These are phyloP conservation scores for Eupithecia centaureata DNA, from an alignment of 2,888 invertebrate species.

Conservation along the genomic window DNA sequence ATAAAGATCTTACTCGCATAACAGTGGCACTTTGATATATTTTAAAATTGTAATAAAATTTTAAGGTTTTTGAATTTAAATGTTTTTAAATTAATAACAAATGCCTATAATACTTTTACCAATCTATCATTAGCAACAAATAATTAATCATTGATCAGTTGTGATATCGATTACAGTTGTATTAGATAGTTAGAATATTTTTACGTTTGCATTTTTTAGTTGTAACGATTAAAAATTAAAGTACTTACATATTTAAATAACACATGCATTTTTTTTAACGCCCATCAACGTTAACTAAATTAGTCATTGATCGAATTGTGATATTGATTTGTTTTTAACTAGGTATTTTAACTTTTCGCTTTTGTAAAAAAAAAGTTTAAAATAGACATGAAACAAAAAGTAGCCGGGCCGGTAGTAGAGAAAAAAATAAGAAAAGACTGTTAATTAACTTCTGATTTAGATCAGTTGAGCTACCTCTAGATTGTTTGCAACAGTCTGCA, in stretches of 20 bases:
- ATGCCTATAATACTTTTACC: background rate
- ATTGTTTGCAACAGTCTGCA: background rate
- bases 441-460: background rate
- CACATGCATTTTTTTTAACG: background rate
- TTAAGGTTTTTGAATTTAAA: no score
- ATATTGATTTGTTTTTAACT: background rate
- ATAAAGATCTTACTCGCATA: background rate
- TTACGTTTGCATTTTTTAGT: background rate
- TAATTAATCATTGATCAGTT: background rate
- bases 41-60: background rate
- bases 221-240: background rate
- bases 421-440: background rate
- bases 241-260: background rate
- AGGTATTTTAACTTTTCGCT: no score
- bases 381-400: no score
- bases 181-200: background rate
- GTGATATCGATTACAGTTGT: background rate
- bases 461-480: background rate
- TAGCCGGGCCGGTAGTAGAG: no score
- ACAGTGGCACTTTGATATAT: background rate
- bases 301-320: background rate
- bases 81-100: background rate
- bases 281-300: no score
- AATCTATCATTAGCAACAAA: background rate
- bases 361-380: no score